Conservation (phyloP, 2,113 vertebrate species). For the Passer domesticus region DNA sequence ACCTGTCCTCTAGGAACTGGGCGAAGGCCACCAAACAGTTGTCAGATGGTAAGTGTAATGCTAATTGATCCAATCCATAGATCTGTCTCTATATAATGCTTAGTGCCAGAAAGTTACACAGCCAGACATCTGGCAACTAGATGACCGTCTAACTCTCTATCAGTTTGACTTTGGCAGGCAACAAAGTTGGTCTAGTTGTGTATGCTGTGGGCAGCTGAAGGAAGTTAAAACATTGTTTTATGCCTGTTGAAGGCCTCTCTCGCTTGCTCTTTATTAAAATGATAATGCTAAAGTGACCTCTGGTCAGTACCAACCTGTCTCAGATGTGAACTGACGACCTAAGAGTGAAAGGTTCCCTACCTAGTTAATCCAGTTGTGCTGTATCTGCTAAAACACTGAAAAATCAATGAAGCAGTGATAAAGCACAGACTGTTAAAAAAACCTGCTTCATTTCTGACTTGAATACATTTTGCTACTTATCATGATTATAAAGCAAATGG, state of each 20-base stretch:
- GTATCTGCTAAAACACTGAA: slow-evolving; percentile 28
- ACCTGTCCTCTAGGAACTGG: slow-evolving; percentile 80
- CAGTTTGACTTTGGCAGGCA: slow-evolving; percentile 67
- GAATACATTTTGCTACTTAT: not conserved
- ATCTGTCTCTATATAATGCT: slow-evolving; percentile 71
- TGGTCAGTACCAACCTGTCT: slow-evolving; percentile 16
- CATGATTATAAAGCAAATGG: not conserved
- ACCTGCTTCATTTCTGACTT: not conserved
- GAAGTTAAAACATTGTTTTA: slow-evolving; percentile 25
- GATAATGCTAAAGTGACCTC: slow-evolving; percentile 17
- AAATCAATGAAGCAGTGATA: slow-evolving; percentile 24
- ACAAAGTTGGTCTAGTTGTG: slow-evolving; percentile 62
- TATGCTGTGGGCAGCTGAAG: slow-evolving; percentile 36
- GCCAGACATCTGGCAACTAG: slow-evolving; percentile 81
- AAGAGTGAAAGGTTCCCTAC: slow-evolving; percentile 34
- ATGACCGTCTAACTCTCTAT: slow-evolving; percentile 70
- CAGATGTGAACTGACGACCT: not conserved
- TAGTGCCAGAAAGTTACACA: slow-evolving; percentile 76
- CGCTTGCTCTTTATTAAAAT: slow-evolving; percentile 40
- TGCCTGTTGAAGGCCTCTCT: not conserved
- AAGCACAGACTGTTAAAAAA: not conserved
- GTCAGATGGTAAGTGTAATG: slow-evolving; percentile 82
- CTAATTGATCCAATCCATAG: slow-evolving; percentile 80
- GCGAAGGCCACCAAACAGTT: slow-evolving; percentile 76
- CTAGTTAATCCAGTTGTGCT: slow-evolving; percentile 38